These are phyloP conservation scores for Pangasianodon gigas DNA, from an alignment of 2,113 vertebrate genomes.

Conservation along the genomic window DNA sequence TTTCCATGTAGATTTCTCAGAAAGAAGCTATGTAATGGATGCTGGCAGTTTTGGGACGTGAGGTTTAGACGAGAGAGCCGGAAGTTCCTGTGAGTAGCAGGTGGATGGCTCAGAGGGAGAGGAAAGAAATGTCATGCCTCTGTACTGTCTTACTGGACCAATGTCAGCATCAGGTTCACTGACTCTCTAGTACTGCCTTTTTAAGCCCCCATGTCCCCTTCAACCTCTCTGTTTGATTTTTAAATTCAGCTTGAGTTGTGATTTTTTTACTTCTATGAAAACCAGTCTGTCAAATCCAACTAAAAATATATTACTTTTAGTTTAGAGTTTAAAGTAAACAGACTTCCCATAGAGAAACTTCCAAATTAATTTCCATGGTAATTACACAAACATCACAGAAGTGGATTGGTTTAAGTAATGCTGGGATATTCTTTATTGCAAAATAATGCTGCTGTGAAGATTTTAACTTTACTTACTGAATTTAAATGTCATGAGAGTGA, in stretches of 20 bases:
- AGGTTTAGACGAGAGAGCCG: constrained; percentile 60
- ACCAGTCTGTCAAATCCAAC: background rate
- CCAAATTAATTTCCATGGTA: background rate
- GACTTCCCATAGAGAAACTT: background rate
- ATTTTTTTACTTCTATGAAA: background rate
- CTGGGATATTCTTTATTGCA: background rate
- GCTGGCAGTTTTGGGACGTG: constrained; percentile 85
- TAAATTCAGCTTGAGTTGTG: background rate
- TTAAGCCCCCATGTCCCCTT: background rate
- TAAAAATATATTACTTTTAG: background rate
- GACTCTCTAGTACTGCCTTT: background rate
- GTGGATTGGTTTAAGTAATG: background rate
- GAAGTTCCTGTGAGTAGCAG: constrained; percentile 18
- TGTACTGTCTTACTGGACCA: constrained; percentile 32
- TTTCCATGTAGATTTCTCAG: constrained; percentile 94
- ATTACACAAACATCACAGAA: background rate
- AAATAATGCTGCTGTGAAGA: background rate
- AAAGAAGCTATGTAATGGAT: constrained; percentile 79
- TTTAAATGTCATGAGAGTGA: background rate
- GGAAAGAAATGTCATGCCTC: constrained; percentile 3
- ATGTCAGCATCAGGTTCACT: constrained; percentile 24
- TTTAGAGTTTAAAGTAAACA: background rate
- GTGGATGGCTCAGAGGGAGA: constrained; percentile 42
- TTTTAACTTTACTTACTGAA: background rate
- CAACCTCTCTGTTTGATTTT: background rate